Percentiles rank a stretch among this genome's conserved stretches.
phyloP scores from a whole-genome alignment of 2,797 vertebrate species.

The Microcaecilia unicolor region DNA sequence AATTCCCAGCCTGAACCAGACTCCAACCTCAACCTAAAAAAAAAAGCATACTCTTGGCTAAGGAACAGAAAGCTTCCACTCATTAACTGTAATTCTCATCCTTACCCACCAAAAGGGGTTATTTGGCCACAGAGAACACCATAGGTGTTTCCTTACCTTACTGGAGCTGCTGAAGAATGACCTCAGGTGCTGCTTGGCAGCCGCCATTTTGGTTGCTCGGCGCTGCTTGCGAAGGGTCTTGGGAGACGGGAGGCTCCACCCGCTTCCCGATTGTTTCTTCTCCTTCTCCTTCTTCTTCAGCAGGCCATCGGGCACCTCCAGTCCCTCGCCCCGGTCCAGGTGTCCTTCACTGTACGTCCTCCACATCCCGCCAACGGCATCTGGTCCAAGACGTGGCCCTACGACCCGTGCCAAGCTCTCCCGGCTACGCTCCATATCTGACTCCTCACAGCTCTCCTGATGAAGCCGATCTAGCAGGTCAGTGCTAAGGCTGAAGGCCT shows the following conservation, averaged over 20 bases:
- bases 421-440: not conserved
- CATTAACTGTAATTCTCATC: too few relatives aligned
- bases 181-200: conserved; percentile 64
- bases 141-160: conserved; percentile 10
- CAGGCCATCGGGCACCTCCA: too few relatives aligned
- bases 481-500: not conserved
- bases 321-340: conserved; percentile 27
- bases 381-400: conserved; percentile 1
- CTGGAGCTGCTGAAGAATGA: conserved; percentile 51
- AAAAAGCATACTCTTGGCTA: too few relatives aligned
- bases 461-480: not conserved
- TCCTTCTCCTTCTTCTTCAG: conserved; percentile 21
- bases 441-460: conserved; percentile 16
- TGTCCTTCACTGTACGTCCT: conserved; percentile 71
- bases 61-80: too few relatives aligned
- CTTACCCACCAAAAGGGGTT: too few relatives aligned
- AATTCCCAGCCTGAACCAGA: too few relatives aligned
- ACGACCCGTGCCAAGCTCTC: not conserved
- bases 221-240: conserved; percentile 23
- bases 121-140: too few relatives aligned
- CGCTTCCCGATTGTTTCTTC: conserved; percentile 17
- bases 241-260: conserved; percentile 6
- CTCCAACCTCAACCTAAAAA: too few relatives aligned
- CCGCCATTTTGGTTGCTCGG: conserved; percentile 35
- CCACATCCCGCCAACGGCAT: conserved; percentile 34